Conservation (phyloP, 2,113 vertebrate species). For the Sigmodon hispidus region DNA sequence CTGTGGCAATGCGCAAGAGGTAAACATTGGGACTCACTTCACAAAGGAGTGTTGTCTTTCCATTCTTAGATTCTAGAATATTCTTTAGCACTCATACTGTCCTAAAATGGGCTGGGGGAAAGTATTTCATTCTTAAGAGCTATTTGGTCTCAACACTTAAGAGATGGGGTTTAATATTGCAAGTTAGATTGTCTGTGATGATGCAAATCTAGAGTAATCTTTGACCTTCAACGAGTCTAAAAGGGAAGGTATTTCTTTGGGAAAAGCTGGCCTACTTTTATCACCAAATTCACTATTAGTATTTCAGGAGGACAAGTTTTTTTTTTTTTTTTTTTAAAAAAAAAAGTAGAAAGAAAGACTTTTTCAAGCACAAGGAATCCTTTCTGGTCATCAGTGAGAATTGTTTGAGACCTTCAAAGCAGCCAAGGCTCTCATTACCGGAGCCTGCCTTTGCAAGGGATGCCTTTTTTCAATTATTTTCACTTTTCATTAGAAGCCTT, state of each 20-base stretch:
- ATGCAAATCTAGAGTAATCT: neutral
- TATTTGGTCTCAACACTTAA: neutral
- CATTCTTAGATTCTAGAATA: neutral
- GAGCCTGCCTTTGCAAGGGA: slow-evolving; percentile 57
- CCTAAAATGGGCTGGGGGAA: neutral
- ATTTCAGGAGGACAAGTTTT: slow-evolving; percentile 72
- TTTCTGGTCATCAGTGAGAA: slow-evolving; percentile 58
- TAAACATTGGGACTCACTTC: neutral
- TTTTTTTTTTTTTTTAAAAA: no score
- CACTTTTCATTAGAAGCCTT: slow-evolving; percentile 77
- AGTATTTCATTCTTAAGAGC: neutral
- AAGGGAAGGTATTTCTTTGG: neutral
- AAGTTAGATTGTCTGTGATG: neutral
- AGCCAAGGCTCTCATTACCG: slow-evolving; percentile 60
- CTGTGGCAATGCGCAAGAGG: neutral
- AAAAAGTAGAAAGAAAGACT: slow-evolving; percentile 58
- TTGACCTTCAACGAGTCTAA: neutral
- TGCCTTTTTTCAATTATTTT: slow-evolving; percentile 77
- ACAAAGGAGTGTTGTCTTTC: neutral
- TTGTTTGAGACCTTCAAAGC: slow-evolving; percentile 69
- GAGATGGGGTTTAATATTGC: neutral
- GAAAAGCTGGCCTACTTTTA: slow-evolving; percentile 24
- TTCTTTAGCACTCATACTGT: neutral
- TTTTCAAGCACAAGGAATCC: slow-evolving; percentile 52
- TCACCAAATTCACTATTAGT: slow-evolving; percentile 57